Evolutionary conservation across 2,888 invertebrate species (phyloP).

Genomic region (Furcula furcula): DNA sequence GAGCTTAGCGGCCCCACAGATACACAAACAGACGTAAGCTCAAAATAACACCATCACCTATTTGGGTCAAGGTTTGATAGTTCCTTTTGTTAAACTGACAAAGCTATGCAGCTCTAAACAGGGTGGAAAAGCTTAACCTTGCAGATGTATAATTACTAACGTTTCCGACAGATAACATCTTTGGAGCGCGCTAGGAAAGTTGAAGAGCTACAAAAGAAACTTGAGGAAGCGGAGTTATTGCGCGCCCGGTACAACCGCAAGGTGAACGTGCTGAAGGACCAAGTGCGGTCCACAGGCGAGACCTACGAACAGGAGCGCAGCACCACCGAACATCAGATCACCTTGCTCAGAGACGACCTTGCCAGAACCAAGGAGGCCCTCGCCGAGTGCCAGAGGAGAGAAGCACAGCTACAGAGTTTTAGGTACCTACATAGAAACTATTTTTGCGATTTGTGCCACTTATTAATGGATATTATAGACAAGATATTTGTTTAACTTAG

Average conservation of each 20-base stretch:
- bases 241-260: conserved; percentile 88
- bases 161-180: conserved; percentile 85
- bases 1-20: too few relatives aligned
- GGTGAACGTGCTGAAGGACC: conserved; percentile 87
- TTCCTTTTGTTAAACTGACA: too few relatives aligned
- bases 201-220: conserved; percentile 90
- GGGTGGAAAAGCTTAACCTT: too few relatives aligned
- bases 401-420: conserved; percentile 90
- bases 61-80: too few relatives aligned
- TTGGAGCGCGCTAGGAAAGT: conserved; percentile 91
- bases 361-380: conserved; percentile 87
- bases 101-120: too few relatives aligned
- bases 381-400: conserved; percentile 87
- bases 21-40: too few relatives aligned
- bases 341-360: conserved; percentile 88
- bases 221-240: conserved; percentile 90
- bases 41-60: too few relatives aligned
- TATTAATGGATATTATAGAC: too few relatives aligned
- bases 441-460: too few relatives aligned
- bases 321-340: conserved; percentile 86
- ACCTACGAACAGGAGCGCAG: conserved; percentile 86
- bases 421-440: too few relatives aligned
- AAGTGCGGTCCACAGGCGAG: conserved; percentile 84
- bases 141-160: too few relatives aligned
- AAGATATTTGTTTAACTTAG: too few relatives aligned